Percentiles rank a stretch among this genome's conserved stretches.
Evolutionary conservation across 2,888 invertebrate species (phyloP).

Genomic region (Antheraea assamensis): DNA sequence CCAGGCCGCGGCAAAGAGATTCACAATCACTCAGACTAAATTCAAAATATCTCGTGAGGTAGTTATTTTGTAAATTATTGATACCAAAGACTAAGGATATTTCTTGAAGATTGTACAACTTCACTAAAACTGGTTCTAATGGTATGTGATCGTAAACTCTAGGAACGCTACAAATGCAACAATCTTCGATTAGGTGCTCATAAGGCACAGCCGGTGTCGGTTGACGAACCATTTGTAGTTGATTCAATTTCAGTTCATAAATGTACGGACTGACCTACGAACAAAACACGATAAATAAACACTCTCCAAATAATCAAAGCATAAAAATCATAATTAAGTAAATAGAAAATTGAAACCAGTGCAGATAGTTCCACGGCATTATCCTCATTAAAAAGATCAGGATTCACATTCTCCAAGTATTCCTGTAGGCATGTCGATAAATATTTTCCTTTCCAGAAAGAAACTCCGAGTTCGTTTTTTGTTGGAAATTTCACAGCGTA

Average conservation of each 20-base stretch:
- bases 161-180: conserved; percentile 62
- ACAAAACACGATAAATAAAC: conserved; percentile 17
- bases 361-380: conserved; percentile 63
- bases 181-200: conserved; percentile 58
- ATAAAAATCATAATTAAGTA: conserved; percentile 2
- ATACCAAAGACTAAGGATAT: conserved; percentile 66
- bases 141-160: conserved; percentile 82
- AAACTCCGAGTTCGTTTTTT: conserved; percentile 61
- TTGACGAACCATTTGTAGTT: conserved; percentile 79
- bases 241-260: conserved; percentile 71
- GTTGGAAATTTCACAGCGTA: conserved; percentile 66
- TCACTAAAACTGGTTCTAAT: conserved; percentile 76
- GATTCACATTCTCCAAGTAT: conserved; percentile 68
- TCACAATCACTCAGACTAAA: conserved; percentile 83
- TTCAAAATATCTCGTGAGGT: conserved; percentile 83
- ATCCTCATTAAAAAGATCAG: conserved; percentile 70
- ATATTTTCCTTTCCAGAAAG: conserved; percentile 84
- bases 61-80: conserved; percentile 77
- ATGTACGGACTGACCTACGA: conserved; percentile 78
- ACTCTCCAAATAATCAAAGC: conserved; percentile 9
- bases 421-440: conserved; percentile 71
- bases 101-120: conserved; percentile 79
- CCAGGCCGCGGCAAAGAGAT: conserved; percentile 79
- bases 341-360: conserved; percentile 49
- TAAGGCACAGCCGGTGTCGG: conserved; percentile 63